Conservation (phyloP, 2,888 invertebrate genomes). For the Craniophora ligustri region DNA sequence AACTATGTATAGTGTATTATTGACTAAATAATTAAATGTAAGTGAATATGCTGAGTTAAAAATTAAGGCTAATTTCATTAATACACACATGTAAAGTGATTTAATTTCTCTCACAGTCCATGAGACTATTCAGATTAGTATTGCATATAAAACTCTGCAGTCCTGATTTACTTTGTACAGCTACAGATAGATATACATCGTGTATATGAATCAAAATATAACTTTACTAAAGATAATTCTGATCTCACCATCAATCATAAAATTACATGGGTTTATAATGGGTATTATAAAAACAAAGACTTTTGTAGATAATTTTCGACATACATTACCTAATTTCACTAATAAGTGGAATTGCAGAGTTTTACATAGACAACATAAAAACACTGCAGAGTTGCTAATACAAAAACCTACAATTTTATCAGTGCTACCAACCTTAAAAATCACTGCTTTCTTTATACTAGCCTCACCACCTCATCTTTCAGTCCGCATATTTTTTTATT, state of each 20-base stretch:
- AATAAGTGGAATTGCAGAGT: slow-evolving; percentile 17
- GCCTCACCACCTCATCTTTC: not conserved
- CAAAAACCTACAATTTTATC: slow-evolving; percentile 16
- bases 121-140: not conserved
- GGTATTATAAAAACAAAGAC: not conserved
- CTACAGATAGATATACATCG: too few species aligned
- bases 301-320: too few species aligned
- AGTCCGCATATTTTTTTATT: slow-evolving; percentile 52
- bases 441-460: slow-evolving; percentile 10
- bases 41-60: slow-evolving; percentile 26
- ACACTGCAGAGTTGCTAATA: slow-evolving; percentile 10
- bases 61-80: slow-evolving; percentile 26
- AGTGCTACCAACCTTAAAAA: slow-evolving; percentile 36
- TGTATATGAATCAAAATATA: too few species aligned
- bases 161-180: not conserved
- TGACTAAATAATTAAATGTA: not conserved
- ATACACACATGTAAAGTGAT: slow-evolving; percentile 3
- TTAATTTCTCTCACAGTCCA: slow-evolving; percentile 2
- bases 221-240: too few species aligned
- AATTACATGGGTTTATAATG: too few species aligned
- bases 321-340: not conserved
- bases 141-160: slow-evolving; percentile 31
- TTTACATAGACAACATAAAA: not conserved
- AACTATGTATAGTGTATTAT: not conserved
- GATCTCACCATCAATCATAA: too few species aligned